phyloP scores from a whole-genome alignment of 2,113 vertebrate species.

The Alethe diademata region DNA sequence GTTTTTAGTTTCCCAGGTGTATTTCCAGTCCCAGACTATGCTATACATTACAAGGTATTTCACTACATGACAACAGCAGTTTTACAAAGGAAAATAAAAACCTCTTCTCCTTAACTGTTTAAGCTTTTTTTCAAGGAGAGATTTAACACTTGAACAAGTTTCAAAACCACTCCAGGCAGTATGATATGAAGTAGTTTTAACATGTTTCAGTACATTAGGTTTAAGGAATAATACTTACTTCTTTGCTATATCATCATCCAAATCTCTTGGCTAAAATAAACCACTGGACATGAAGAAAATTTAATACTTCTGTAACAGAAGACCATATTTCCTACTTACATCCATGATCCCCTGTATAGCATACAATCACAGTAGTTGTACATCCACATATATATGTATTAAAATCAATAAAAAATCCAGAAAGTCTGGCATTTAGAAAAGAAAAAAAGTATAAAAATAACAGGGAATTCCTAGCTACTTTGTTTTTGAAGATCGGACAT shows the following conservation, averaged over 20 bases:
- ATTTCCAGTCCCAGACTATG: background rate
- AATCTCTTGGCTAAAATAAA: constrained; percentile 19
- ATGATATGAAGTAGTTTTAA: constrained; percentile 12
- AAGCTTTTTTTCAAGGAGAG: background rate
- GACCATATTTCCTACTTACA: background rate
- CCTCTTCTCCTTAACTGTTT: background rate
- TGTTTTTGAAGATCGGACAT: background rate
- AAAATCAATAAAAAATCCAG: background rate
- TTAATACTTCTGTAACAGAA: background rate
- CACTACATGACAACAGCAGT: background rate
- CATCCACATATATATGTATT: background rate
- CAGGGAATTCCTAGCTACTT: background rate
- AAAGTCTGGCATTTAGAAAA: background rate
- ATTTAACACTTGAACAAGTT: constrained; percentile 13
- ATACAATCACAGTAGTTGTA: background rate
- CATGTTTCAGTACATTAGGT: constrained; percentile 31
- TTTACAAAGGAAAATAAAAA: background rate
- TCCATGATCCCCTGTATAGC: background rate
- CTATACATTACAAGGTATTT: background rate
- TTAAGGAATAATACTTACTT: constrained; percentile 24
- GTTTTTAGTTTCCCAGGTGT: background rate
- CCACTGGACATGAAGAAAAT: background rate
- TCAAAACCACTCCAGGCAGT: background rate
- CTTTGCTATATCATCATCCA: background rate
- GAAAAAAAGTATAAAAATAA: background rate